A percentile compares a stretch with the other conserved stretches of the same genome.
Evolutionary conservation across 1,140 invertebrate genomes (phyloP).

Genomic region (Callitettix versicolor): DNA sequence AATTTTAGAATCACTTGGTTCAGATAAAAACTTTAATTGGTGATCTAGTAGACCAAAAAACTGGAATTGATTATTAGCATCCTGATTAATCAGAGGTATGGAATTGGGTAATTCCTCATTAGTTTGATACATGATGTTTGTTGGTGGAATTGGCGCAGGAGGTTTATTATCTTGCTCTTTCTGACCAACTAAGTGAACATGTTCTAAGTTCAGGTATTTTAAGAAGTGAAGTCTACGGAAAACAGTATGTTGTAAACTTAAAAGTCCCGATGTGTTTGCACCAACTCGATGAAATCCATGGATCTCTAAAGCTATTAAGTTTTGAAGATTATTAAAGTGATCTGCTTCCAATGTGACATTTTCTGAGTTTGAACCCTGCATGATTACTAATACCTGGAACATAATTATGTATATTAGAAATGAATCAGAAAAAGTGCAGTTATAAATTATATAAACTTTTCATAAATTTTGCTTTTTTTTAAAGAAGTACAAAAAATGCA

Average conservation of each 20-base stretch:
- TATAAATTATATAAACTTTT: background rate
- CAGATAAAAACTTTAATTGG: background rate
- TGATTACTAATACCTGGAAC: conserved; percentile 39
- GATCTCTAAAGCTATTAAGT: conserved; percentile 46
- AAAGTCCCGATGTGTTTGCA: conserved; percentile 19
- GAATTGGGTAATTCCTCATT: background rate
- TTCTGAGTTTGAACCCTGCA: conserved; percentile 38
- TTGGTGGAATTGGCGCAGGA: background rate
- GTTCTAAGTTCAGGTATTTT: conserved; percentile 18
- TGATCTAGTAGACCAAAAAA: background rate
- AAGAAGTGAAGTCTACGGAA: conserved; percentile 11
- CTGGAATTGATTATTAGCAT: too few relatives aligned
- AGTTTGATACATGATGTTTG: background rate
- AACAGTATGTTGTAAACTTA: conserved; percentile 2
- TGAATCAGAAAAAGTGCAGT: background rate
- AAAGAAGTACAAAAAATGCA: background rate
- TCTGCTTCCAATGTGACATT: conserved; percentile 37
- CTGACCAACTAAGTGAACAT: conserved; percentile 11
- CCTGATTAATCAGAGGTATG: background rate
- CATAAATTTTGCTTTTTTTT: background rate
- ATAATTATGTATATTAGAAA: conserved; percentile 2
- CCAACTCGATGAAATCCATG: too few relatives aligned
- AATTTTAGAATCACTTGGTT: conserved; percentile 36
- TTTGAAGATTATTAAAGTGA: conserved; percentile 39
- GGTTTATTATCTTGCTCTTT: conserved; percentile 5